Evolutionary conservation across 1,140 invertebrate genomes (phyloP).

Genomic region (Elysia chlorotica): DNA sequence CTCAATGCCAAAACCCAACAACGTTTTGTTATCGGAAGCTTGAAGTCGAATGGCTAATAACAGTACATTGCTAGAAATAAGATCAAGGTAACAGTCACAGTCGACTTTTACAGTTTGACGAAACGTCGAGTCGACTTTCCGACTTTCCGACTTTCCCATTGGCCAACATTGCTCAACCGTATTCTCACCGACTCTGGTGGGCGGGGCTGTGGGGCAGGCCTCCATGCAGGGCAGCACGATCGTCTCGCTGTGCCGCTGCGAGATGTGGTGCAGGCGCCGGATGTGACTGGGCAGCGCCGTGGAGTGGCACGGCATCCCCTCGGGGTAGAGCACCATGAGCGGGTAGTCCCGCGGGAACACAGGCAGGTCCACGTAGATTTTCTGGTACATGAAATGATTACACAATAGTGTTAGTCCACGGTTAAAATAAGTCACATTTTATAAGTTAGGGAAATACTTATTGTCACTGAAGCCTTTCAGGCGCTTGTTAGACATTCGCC

Average conservation of each 20-base stretch:
- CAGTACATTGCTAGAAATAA: background rate
- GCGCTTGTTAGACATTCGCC: no score
- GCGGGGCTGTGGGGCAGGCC: constrained; percentile 42
- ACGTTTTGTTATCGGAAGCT: background rate
- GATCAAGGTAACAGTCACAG: background rate
- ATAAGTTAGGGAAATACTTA: no score
- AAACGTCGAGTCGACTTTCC: background rate
- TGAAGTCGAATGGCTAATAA: background rate
- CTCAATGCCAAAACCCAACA: no score
- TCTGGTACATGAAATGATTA: no score
- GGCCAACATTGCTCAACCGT: background rate
- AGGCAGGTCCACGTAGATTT: constrained; percentile 35
- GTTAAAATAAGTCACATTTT: no score
- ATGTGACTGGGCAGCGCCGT: constrained; percentile 63
- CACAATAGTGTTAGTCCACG: no score
- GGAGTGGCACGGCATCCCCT: constrained; percentile 69
- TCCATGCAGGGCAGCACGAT: constrained; percentile 32
- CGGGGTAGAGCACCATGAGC: constrained; percentile 46
- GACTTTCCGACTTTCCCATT: background rate
- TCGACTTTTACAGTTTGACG: background rate
- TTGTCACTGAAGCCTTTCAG: no score
- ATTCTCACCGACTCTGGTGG: constrained; percentile 17
- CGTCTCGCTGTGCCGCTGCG: constrained; percentile 61
- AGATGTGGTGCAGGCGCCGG: constrained; percentile 57
- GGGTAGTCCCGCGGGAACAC: constrained; percentile 44